Percentiles rank a stretch among this genome's conserved stretches.
Evolutionary conservation across 2,888 invertebrate species (phyloP).

Genomic region (Erebia aethiops): DNA sequence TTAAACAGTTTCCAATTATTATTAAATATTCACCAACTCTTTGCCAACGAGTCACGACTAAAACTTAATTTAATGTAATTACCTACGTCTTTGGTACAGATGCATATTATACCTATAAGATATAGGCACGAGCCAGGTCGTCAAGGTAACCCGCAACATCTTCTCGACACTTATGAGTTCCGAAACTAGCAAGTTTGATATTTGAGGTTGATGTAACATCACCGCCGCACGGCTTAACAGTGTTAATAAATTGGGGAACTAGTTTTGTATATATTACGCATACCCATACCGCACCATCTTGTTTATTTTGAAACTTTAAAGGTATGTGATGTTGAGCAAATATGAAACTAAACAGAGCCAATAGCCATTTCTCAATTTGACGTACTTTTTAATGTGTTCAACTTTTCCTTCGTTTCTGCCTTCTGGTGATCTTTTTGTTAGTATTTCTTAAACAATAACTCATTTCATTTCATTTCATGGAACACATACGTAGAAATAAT

Average conservation of each 20-base stretch:
- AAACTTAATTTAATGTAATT: conserved; percentile 35
- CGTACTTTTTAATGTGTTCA: too few relatives aligned
- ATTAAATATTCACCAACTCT: not conserved
- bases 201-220: conserved; percentile 44
- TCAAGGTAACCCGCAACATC: conserved; percentile 48
- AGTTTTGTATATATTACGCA: conserved; percentile 12
- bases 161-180: conserved; percentile 56
- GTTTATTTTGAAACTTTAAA: conserved; percentile 11
- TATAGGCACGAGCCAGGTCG: conserved; percentile 24
- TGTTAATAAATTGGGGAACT: conserved; percentile 30
- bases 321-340: conserved; percentile 4
- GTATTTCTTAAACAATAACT: not conserved
- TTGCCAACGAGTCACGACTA: not conserved
- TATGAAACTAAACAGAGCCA: not conserved
- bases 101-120: conserved; percentile 21
- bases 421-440: too few relatives aligned
- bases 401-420: too few relatives aligned
- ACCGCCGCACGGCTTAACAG: conserved; percentile 38
- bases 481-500: too few relatives aligned
- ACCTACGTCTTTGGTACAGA: conserved; percentile 20
- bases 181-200: conserved; percentile 48
- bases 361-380: not conserved
- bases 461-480: too few relatives aligned
- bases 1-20: too few relatives aligned
- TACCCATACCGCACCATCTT: not conserved